Base-by-base conservation (phyloP, 2,888 invertebrate species). In the Drosophila birchii region DNA sequence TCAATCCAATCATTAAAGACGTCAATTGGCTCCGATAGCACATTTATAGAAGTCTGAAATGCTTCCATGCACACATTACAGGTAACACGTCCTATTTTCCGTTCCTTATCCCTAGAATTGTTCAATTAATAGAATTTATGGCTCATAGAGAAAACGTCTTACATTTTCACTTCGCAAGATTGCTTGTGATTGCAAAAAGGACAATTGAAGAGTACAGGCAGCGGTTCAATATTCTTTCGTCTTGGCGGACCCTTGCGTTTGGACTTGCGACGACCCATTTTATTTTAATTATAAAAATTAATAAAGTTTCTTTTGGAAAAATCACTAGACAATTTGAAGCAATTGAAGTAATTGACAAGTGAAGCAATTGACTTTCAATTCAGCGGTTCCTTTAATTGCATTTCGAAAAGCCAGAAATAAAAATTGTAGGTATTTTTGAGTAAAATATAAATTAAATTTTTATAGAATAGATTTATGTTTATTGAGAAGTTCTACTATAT, bases 1-100 rank as follows among this genome's bases (percentile, higher is more conserved):
- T 99, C 99, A 72, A 99, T 98, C 99, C 99, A 99, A 92, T 99
- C 99, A 93, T 99, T 98, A 92, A 99, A 99, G 18, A 99, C 99
- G 94, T 99, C 99, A 80, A 99, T 96, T 8, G 99, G 96, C 92
- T 99, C 99, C 11, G 99, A 98, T 70, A 99, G 94, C 90, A 98
- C 97, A 93, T 98, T 99, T 79, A 99, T 98, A 36, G 96, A 96
- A 0, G 99, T 98, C 92, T 99, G 99, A 93, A 97, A 99, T 91
- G 98, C 98, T 93, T 99, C 99, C 90, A 97, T 93, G 91, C 99
- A 99, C 3, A 99, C 98, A 81, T 97, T 94, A 93, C 99, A 99
- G 56, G 96, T 96, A 93, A 99, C 98, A 92, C 96, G 94, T 2
- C 98, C 99, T 23, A 98, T 97, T 93, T 97, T 99, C 81, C 98